A percentile compares a stretch with the other conserved stretches of the same genome.
Evolutionary conservation across 2,888 invertebrate species (phyloP).

Genomic region (Gastrophysa polygoni): DNA sequence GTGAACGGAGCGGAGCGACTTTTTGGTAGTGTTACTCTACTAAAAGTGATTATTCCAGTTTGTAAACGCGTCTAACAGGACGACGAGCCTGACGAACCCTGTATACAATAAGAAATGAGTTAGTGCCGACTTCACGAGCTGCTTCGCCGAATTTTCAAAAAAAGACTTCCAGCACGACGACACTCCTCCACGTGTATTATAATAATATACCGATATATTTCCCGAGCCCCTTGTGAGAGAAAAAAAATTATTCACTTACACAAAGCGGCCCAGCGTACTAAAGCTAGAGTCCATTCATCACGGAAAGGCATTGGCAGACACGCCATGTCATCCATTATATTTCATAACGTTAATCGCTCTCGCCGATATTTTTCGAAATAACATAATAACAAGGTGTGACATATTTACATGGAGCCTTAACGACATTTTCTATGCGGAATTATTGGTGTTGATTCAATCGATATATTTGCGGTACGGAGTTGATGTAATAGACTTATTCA

Average conservation of each 20-base stretch:
- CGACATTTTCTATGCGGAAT: slow-evolving; percentile 29
- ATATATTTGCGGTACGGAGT: slow-evolving; percentile 10
- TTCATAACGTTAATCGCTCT: slow-evolving; percentile 29
- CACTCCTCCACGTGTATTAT: not conserved
- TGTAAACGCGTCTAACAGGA: too few species aligned
- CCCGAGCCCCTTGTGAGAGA: slow-evolving; percentile 3
- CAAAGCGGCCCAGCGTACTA: slow-evolving; percentile 7
- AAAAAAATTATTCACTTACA: slow-evolving; percentile 10
- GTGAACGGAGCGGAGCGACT: too few species aligned
- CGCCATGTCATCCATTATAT: slow-evolving; percentile 32
- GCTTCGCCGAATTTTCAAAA: not conserved
- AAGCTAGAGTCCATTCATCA: slow-evolving; percentile 15
- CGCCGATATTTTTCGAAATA: slow-evolving; percentile 32
- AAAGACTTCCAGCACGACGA: not conserved
- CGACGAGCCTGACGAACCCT: too few species aligned
- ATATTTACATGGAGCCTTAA: slow-evolving; percentile 33
- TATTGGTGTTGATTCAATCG: slow-evolving; percentile 31
- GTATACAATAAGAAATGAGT: too few species aligned
- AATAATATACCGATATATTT: slow-evolving; percentile 1
- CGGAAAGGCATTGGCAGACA: slow-evolving; percentile 19
- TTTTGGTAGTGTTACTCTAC: too few species aligned
- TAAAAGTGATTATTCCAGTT: too few species aligned
- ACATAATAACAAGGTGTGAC: slow-evolving; percentile 40
- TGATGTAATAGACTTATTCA: not conserved
- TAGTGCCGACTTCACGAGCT: not conserved